Evolutionary conservation across 92 coral and sea anemone genomes (phyloP).

Genomic region (Actinostola sp.): DNA sequence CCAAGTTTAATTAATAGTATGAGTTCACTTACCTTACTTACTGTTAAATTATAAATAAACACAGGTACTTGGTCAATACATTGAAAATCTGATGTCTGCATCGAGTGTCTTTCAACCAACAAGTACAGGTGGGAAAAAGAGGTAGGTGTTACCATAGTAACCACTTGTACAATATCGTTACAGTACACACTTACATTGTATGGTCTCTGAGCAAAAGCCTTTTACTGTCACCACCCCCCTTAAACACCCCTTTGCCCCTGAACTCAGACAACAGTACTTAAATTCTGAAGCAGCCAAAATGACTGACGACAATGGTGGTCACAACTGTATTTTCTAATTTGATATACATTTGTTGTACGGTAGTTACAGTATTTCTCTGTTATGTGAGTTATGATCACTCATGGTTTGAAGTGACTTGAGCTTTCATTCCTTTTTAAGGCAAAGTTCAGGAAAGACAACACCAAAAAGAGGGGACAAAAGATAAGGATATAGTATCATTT

Average conservation of each 20-base stretch:
- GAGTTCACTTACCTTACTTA: too few relatives aligned
- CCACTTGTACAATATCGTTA: not conserved
- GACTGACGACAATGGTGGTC: too few relatives aligned
- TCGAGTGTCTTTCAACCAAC: constrained; percentile 99
- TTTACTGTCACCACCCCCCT: too few relatives aligned
- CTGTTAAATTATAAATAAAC: too few relatives aligned
- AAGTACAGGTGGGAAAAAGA: constrained; percentile 91
- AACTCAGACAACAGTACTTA: too few relatives aligned
- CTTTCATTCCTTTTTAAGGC: constrained; percentile 25
- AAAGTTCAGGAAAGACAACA: constrained; percentile 61
- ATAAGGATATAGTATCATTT: constrained; percentile 22
- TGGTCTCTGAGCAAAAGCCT: not conserved
- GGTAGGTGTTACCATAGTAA: constrained; percentile 48
- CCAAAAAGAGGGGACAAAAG: constrained; percentile 74
- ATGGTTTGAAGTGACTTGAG: not conserved
- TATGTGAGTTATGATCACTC: not conserved
- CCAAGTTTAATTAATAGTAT: too few relatives aligned
- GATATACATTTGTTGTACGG: too few relatives aligned
- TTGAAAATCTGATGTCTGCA: constrained; percentile 98
- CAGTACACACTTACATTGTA: not conserved
- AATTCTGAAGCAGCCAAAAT: too few relatives aligned
- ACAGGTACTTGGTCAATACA: constrained; percentile 98
- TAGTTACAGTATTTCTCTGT: not conserved
- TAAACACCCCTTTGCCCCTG: too few relatives aligned
- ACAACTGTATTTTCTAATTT: too few relatives aligned